Evolutionary conservation across 2,113 vertebrate genomes (phyloP), one percentile per base, ranked within the genome.

Genomic region (Asarcornis scutulata): DNA sequence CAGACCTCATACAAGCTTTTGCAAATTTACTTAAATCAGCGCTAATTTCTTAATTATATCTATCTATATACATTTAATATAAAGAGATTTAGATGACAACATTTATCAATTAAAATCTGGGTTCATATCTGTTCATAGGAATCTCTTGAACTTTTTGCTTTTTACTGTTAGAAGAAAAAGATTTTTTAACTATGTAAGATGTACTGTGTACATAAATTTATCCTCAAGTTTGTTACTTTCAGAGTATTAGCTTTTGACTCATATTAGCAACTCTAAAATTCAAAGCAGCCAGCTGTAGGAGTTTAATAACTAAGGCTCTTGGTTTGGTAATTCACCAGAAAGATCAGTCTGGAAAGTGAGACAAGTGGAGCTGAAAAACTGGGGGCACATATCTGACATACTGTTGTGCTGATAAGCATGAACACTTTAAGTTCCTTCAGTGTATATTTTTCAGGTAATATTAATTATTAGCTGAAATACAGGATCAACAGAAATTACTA

Each of bases 361-460:
- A 55, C 52, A 91, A 95, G 46, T 55, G 67, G 79, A 93, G 34
- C 34, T 15, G 3, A 46, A 96, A 97, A 95, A 90, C 31, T 93
- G 32, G 59, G 52, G 74, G 23, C 53, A 82, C 18, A 69, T 80
- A 58, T 11, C 36, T 90, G 75, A 88, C 20, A 74, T 46, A 62
- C 7, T 58, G 14, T 75, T 75, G 18, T 76, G 29, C 48, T 89
- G 78, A 58, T 91, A 89, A 93, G 74, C 20, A 48, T 64, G 77
- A 91, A 88, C 83, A 11, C 4, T 13, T 85, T 52, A 75, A 75
- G 50, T 59, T 78, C n/a, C n/a, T 86, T 73, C 50, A 46, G 1
- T 26, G 26, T 73, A 22, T 40, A 90, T 46, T 83, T 88, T 73
- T 80, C 59, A 74, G 83, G 50, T 77, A 88, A 73, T 73, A 73